Evolutionary conservation across 2,797 vertebrate genomes (phyloP).

Genomic region (Esox lucius): DNA sequence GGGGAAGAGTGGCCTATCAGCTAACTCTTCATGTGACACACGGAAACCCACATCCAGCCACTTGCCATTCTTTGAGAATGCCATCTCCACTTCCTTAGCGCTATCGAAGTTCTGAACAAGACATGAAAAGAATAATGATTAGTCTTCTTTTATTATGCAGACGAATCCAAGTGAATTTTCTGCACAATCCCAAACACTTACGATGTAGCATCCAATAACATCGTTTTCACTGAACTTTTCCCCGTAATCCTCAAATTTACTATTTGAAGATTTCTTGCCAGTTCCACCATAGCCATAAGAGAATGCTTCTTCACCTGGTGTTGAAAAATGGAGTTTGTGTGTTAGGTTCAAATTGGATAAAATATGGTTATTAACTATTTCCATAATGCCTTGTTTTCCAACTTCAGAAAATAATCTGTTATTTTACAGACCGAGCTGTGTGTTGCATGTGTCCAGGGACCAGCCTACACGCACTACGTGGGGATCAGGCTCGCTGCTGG

Average conservation of each 20-base stretch:
- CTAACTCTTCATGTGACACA: slow-evolving; percentile 76
- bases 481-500: slow-evolving; percentile 86
- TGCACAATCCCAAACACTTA: slow-evolving; percentile 63
- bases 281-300: slow-evolving; percentile 95
- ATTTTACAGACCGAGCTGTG: slow-evolving; percentile 84
- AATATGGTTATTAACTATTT: background rate
- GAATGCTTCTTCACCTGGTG: slow-evolving; percentile 85
- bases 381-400: background rate
- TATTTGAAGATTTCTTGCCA: slow-evolving; percentile 87
- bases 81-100: slow-evolving; percentile 81
- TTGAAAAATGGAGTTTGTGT: background rate
- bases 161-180: background rate
- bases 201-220: slow-evolving; percentile 89
- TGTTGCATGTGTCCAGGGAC: slow-evolving; percentile 91
- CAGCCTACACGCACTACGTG: slow-evolving; percentile 94
- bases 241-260: slow-evolving; percentile 89
- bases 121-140: background rate
- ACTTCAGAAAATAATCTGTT: background rate
- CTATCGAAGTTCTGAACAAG: slow-evolving; percentile 83
- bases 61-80: slow-evolving; percentile 86
- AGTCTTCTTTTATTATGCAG: background rate
- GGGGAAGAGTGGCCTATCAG: slow-evolving; percentile 82
- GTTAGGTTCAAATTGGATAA: background rate
- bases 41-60: slow-evolving; percentile 81
- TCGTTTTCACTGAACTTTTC: slow-evolving; percentile 91